Conservation (phyloP, 2,113 vertebrate genomes). For the Proteles cristata region DNA sequence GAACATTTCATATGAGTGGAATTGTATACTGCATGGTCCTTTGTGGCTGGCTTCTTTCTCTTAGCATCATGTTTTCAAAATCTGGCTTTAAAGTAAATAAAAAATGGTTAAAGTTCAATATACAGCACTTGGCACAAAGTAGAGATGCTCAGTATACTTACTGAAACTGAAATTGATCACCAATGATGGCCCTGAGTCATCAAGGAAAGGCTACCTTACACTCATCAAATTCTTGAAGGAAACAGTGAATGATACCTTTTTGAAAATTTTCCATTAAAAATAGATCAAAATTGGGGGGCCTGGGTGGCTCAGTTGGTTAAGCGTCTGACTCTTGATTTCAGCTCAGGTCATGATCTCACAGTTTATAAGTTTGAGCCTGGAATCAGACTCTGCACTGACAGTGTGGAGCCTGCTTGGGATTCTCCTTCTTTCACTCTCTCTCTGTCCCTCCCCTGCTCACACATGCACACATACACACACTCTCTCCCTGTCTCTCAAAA, state of each 20-base stretch:
- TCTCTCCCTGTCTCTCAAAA: no score
- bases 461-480: no score
- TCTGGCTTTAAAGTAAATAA: slow-evolving; percentile 7
- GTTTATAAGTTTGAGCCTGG: no score
- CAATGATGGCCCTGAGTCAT: neutral
- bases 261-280: neutral
- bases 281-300: neutral
- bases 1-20: neutral
- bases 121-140: neutral
- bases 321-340: no score
- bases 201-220: neutral
- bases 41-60: neutral
- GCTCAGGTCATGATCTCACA: no score
- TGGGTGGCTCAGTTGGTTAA: no score
- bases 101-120: neutral
- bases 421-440: no score
- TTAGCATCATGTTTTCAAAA: neutral
- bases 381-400: no score
- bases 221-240: neutral
- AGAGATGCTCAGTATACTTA: neutral
- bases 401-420: no score
- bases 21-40: neutral
- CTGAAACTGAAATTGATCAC: neutral
- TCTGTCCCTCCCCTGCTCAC: no score
- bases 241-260: neutral